Evolutionary conservation across 37 sponge, comb jelly and placozoan species (phyloP).

Genomic region (Halichondria panicea): DNA sequence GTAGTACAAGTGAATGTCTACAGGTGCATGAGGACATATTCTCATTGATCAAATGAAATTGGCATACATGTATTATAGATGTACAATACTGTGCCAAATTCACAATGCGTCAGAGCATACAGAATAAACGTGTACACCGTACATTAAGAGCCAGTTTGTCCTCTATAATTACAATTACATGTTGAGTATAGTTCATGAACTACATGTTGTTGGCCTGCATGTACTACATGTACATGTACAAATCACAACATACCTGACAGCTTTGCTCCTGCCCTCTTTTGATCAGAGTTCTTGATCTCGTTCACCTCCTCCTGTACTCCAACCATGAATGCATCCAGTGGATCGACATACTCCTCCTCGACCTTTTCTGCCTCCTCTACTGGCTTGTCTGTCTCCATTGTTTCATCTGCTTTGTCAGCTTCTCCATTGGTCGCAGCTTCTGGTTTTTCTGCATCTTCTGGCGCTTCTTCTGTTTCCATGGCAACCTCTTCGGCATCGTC

Average conservation of each 20-base stretch:
- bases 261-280: conserved; percentile 10
- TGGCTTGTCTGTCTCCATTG: conserved; percentile 26
- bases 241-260: neutral
- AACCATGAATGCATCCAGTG: conserved; percentile 88
- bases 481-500: conserved; percentile 64
- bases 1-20: neutral
- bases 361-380: conserved; percentile 18
- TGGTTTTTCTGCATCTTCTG: neutral
- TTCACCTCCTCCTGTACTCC: conserved; percentile 40
- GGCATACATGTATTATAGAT: no score
- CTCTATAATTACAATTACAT: no score
- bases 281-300: conserved; percentile 8
- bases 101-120: no score
- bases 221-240: neutral
- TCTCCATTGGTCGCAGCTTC: conserved; percentile 37
- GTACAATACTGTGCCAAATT: no score
- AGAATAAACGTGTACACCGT: conserved; percentile 6
- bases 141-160: no score
- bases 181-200: no score
- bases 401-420: conserved; percentile 56
- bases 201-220: no score
- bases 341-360: conserved; percentile 79
- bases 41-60: no score
- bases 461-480: conserved; percentile 22
- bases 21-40: no score